Conservation (phyloP, 1,140 invertebrate species). For the Drosophila quadrilineata region DNA sequence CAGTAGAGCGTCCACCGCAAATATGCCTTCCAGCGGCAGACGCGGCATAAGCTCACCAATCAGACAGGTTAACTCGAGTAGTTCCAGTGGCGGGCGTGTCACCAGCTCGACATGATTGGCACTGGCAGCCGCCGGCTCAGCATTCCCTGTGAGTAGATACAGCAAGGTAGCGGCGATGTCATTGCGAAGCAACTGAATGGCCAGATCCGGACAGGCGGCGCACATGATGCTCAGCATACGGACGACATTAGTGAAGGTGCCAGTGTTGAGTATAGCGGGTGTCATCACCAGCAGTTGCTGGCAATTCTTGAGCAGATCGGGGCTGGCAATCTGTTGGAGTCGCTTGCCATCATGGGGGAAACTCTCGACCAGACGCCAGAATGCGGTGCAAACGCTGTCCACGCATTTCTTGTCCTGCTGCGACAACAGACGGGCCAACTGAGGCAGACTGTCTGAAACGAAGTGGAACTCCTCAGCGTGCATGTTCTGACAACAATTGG, state of each 20-base stretch:
- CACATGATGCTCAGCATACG: slow-evolving; percentile 98
- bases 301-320: slow-evolving; percentile 94
- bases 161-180: slow-evolving; percentile 97
- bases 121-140: slow-evolving; percentile 82
- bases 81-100: slow-evolving; percentile 94
- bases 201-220: slow-evolving; percentile 94
- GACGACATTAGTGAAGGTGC: slow-evolving; percentile 97
- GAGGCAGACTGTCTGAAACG: slow-evolving; percentile 92
- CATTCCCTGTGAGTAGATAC: slow-evolving; percentile 93
- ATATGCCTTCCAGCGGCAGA: slow-evolving; percentile 96
- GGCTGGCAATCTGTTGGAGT: slow-evolving; percentile 96
- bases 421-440: slow-evolving; percentile 91
- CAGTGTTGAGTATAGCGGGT: slow-evolving; percentile 94
- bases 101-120: slow-evolving; percentile 89
- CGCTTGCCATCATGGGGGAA: slow-evolving; percentile 95
- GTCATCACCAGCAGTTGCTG: slow-evolving; percentile 96
- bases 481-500: slow-evolving; percentile 98
- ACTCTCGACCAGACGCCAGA: slow-evolving; percentile 97
- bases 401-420: slow-evolving; percentile 99
- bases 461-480: slow-evolving; percentile 96
- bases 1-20: slow-evolving; percentile 93
- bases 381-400: slow-evolving; percentile 97
- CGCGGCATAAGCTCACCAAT: slow-evolving; percentile 98
- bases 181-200: slow-evolving; percentile 93
- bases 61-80: slow-evolving; percentile 97